These are phyloP conservation scores for Gnathonemus longibarbis DNA, from an alignment of 2,113 vertebrate species.

Conservation along the genomic window DNA sequence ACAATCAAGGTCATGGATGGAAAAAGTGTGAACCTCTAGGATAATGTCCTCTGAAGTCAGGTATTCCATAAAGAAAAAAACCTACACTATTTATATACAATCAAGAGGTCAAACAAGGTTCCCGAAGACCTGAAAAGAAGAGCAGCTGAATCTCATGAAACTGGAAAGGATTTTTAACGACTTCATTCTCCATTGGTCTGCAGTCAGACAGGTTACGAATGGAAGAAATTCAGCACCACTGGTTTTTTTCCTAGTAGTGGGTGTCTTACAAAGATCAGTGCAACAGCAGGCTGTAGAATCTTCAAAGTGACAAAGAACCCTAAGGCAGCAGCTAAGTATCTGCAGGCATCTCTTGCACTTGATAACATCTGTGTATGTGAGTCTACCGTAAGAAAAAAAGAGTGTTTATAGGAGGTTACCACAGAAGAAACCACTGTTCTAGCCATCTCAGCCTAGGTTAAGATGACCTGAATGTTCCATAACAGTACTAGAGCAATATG, in stretches of 20 bases:
- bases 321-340: background rate
- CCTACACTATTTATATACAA: too few species aligned
- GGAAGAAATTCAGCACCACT: background rate
- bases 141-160: background rate
- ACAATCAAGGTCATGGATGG: background rate
- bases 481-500: background rate
- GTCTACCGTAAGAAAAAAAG: background rate
- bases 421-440: background rate
- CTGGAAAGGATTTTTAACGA: background rate
- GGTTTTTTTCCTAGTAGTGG: background rate
- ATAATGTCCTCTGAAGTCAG: background rate
- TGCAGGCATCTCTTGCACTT: background rate
- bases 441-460: background rate
- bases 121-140: background rate
- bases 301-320: background rate
- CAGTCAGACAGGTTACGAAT: background rate
- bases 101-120: background rate
- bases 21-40: background rate
- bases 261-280: background rate
- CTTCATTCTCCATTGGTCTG: background rate
- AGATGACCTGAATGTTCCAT: background rate
- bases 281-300: background rate
- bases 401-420: background rate
- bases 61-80: background rate
- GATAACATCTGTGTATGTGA: background rate